Conservation (phyloP, 1,140 invertebrate species). For the Drosophila mayri region DNA sequence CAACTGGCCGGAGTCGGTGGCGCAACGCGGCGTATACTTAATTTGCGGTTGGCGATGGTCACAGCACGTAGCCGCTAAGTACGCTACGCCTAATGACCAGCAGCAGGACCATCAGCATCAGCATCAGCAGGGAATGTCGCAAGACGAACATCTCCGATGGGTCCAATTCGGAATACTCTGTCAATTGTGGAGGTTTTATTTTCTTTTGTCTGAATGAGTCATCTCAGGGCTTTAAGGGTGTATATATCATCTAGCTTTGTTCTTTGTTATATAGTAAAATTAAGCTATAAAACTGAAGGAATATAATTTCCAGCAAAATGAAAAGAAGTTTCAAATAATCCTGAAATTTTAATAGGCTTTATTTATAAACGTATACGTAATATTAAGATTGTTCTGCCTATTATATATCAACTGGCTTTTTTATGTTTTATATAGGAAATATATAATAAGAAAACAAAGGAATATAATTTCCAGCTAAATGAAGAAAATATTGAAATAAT, state of each 20-base stretch:
- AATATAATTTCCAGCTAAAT: not conserved
- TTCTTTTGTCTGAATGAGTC: not conserved
- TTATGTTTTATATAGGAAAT: not conserved
- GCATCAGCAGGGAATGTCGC: constrained; percentile 8
- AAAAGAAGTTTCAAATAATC: too few relatives aligned
- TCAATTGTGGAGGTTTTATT: not conserved
- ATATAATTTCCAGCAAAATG: not conserved
- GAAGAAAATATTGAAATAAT: too few relatives aligned
- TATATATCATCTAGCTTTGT: not conserved
- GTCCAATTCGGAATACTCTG: constrained; percentile 12
- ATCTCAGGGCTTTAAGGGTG: not conserved
- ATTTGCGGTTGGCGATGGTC: constrained; percentile 70
- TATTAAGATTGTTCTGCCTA: not conserved
- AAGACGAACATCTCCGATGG: constrained; percentile 8
- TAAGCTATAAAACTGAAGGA: not conserved
- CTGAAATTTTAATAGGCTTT: not conserved
- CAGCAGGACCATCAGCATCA: constrained; percentile 10
- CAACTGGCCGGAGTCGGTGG: constrained; percentile 12
- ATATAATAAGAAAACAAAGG: not conserved
- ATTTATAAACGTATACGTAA: not conserved
- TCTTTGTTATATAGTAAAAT: not conserved
- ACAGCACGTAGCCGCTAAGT: constrained; percentile 71
- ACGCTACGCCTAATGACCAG: constrained; percentile 69
- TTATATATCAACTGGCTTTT: not conserved
- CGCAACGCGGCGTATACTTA: constrained; percentile 66